Evolutionary conservation across 2,113 vertebrate genomes (phyloP).

Genomic region (Sorex araneus): DNA sequence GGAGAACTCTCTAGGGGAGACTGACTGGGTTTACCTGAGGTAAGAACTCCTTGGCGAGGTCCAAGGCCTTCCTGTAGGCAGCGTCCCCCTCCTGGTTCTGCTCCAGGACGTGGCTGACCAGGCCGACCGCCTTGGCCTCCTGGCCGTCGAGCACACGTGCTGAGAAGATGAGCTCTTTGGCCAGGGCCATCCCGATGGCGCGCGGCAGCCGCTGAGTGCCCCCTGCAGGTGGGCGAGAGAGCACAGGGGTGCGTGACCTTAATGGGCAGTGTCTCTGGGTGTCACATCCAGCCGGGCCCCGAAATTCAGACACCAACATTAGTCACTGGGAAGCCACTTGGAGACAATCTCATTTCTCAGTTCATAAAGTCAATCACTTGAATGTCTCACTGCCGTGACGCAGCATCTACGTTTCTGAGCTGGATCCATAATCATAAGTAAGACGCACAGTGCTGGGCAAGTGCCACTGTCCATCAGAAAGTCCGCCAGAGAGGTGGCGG

Average conservation of each 20-base stretch:
- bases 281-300: not conserved
- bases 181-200: constrained; percentile 93
- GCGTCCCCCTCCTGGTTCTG: constrained; percentile 96
- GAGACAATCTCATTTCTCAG: not conserved
- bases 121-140: constrained; percentile 93
- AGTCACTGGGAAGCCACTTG: not conserved
- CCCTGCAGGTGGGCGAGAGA: constrained; percentile 86
- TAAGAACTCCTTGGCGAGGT: constrained; percentile 95
- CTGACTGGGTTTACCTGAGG: constrained; percentile 92
- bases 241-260: not conserved
- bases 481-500: too few relatives aligned
- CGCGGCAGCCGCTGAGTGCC: constrained; percentile 97
- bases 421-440: accelerated
- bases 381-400: not conserved
- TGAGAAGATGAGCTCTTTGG: constrained; percentile 98
- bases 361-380: not conserved
- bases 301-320: not conserved
- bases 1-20: not conserved
- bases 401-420: accelerated
- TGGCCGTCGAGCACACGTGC: constrained; percentile 93
- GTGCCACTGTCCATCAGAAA: accelerated
- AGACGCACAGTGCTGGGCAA: not conserved
- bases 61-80: constrained; percentile 95
- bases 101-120: constrained; percentile 95
- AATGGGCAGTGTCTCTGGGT: not conserved